Evolutionary conservation across 2,888 invertebrate genomes (phyloP).

Genomic region (Dasysyrphus tricinctus): DNA sequence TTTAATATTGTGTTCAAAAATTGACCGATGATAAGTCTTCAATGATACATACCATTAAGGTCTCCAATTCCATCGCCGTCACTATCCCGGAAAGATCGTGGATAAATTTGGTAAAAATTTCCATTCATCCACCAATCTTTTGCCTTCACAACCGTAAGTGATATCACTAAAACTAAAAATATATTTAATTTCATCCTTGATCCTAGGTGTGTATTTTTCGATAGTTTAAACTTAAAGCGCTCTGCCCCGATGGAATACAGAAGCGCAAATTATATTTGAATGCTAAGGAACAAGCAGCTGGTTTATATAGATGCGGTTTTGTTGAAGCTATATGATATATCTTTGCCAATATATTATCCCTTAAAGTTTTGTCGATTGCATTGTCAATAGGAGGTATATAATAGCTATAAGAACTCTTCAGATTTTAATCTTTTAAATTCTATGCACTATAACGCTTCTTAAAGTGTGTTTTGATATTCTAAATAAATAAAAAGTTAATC

Average conservation of each 20-base stretch:
- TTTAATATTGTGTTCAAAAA: neutral
- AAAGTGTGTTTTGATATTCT: neutral
- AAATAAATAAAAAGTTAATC: neutral
- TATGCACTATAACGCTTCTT: neutral
- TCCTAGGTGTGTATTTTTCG: neutral
- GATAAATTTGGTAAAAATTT: slow-evolving; percentile 91
- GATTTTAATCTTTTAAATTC: neutral
- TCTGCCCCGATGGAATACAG: slow-evolving; percentile 26
- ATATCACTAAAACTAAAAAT: slow-evolving; percentile 36
- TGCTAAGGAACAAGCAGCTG: neutral
- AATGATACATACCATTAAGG: slow-evolving; percentile 84
- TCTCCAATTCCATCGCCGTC: slow-evolving; percentile 90
- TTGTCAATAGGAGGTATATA: slow-evolving; percentile 20
- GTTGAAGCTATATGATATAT: neutral
- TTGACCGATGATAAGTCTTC: neutral
- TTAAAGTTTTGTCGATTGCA: slow-evolving; percentile 14
- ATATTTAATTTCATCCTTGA: slow-evolving; percentile 49
- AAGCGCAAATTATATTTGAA: slow-evolving; percentile 17
- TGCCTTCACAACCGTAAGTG: slow-evolving; percentile 40
- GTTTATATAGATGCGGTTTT: slow-evolving; percentile 56
- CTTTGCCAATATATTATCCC: neutral
- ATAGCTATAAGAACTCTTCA: slow-evolving; percentile 7
- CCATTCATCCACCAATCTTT: slow-evolving; percentile 82
- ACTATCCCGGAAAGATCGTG: slow-evolving; percentile 91
- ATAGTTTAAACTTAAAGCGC: neutral